Conservation (phyloP, 2,797 vertebrate species). For the Ambastaia sidthimunki region DNA sequence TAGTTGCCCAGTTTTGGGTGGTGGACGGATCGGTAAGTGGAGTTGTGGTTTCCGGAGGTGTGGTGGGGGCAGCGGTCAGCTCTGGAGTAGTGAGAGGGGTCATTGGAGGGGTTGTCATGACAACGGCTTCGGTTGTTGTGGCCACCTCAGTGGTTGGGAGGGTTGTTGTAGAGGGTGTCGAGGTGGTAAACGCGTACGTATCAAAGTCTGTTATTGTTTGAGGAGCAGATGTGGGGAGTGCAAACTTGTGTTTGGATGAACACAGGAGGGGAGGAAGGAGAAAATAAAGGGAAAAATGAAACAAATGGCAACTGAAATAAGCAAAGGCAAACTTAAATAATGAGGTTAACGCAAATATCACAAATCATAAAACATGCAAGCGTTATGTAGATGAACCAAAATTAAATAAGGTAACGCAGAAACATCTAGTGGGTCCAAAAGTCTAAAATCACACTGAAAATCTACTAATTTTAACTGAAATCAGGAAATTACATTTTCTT, state of each 20-base stretch:
- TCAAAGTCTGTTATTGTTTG: conserved; percentile 64
- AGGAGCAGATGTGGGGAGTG: conserved; percentile 68
- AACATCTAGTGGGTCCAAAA: background rate
- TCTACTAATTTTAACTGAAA: background rate
- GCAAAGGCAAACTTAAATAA: conserved; percentile 48
- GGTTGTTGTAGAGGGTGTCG: conserved; percentile 58
- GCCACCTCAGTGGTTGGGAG: conserved; percentile 62
- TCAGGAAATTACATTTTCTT: background rate
- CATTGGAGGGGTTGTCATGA: conserved; percentile 45
- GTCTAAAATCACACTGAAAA: background rate
- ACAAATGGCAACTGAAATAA: conserved; percentile 46
- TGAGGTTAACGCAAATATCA: conserved; percentile 29
- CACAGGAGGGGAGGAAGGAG: conserved; percentile 57
- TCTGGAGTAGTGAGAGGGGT: conserved; percentile 52
- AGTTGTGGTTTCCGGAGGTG: conserved; percentile 37
- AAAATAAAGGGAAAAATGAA: conserved; percentile 47
- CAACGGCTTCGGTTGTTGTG: conserved; percentile 58
- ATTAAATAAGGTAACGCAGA: background rate
- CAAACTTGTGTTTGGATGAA: conserved; percentile 73
- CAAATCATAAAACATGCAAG: conserved; percentile 31
- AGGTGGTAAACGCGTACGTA: conserved; percentile 55
- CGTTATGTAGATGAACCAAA: conserved; percentile 2
- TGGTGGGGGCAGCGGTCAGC: conserved; percentile 50
- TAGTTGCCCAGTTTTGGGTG: conserved; percentile 41
- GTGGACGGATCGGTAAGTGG: conserved; percentile 23